phyloP scores from a whole-genome alignment of 2,888 invertebrate species.

The Zygogramma bicolorata region DNA sequence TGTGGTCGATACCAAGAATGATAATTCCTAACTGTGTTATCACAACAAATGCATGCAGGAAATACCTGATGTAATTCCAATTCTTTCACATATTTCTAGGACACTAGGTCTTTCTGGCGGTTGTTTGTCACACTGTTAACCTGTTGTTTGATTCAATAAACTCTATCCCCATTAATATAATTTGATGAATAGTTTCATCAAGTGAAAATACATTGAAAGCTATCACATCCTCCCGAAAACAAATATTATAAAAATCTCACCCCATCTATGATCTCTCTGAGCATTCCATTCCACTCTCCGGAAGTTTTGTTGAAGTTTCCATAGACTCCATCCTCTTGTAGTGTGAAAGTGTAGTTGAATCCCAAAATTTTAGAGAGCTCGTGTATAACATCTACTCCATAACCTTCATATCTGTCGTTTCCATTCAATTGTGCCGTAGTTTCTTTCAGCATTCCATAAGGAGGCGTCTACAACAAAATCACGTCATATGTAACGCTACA shows the following conservation, averaged over 20 bases:
- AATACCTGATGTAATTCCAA: too few relatives aligned
- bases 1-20: too few relatives aligned
- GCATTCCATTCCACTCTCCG: constrained; percentile 81
- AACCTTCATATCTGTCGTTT: constrained; percentile 89
- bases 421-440: constrained; percentile 75
- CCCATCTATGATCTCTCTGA: constrained; percentile 77
- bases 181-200: background rate
- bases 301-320: constrained; percentile 75
- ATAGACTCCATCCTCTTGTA: constrained; percentile 82
- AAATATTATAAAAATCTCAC: constrained; percentile 64
- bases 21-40: too few relatives aligned
- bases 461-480: too few relatives aligned
- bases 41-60: too few relatives aligned
- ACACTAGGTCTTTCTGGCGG: too few relatives aligned
- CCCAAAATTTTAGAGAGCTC: constrained; percentile 82
- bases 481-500: too few relatives aligned
- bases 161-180: too few relatives aligned
- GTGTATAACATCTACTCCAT: constrained; percentile 87
- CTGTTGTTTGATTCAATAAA: too few relatives aligned
- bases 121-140: too few relatives aligned
- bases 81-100: too few relatives aligned
- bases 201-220: too few relatives aligned
- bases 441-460: constrained; percentile 89
- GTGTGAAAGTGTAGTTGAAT: constrained; percentile 85
- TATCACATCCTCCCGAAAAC: background rate